Evolutionary conservation across 2,888 invertebrate genomes (phyloP), one percentile per base, ranked within the genome.

Genomic region (Amphimallon solstitiale): DNA sequence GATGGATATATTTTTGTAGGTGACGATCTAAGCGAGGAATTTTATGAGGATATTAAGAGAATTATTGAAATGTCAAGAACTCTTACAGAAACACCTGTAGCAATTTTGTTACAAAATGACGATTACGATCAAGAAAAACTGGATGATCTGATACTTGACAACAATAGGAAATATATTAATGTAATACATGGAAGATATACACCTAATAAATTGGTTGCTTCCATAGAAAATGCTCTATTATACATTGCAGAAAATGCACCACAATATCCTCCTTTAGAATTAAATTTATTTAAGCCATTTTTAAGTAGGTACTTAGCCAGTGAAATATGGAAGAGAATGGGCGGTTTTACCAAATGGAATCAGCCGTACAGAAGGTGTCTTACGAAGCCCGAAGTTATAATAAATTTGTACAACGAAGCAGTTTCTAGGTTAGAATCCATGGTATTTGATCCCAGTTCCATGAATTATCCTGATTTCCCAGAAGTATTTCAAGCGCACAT

Each of bases 391-490:
- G 78, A 84, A 73, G 84, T 86, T 74, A 83, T 90, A 4, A 85
- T 90, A 10, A 80, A 82, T 59, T 81, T 91, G 51, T 91, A 90
- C 75, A 93, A 93, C 76, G 85, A 86, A 71, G 89, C 89, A 19
- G 85, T 93, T 17, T 84, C 85, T 51, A 87, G 87, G 73, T 78
- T 92, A 51, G 86, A 86, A 38, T 79, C 85, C 45, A 85, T 90
- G 52, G 81, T 89, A 34, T 84, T 88, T 29, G 86, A 90, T 77
- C 84, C 38, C 1, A n/a, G 43, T n/a, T 23, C 29, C 2, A 10
- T 4, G 15, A 29, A 59, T 29, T 59, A 43, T 29, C 43, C 23
- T 1, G 83, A 86, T 73, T 90, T 92, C 79, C 88, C 92, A 0
- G 79, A 85, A 15, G 90, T 91, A 75, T 86, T 93, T 65, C 85